phyloP scores from a whole-genome alignment of 2,797 vertebrate genomes.

The Cetoscarus ocellatus region DNA sequence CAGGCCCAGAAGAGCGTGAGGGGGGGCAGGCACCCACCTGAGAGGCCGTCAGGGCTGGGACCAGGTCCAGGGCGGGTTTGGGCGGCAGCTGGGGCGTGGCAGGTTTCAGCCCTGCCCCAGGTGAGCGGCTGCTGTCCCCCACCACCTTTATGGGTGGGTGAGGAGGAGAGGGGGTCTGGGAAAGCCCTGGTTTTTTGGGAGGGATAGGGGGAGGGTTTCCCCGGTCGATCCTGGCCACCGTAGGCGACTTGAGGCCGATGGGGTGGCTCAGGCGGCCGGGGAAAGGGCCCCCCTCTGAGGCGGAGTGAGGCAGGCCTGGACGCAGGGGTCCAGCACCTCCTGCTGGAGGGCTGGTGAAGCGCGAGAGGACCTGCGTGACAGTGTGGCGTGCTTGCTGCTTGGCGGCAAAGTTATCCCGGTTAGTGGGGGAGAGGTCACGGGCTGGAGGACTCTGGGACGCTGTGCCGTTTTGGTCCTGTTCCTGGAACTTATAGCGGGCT shows the following conservation, averaged over 20 bases:
- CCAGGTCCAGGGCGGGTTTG: constrained; percentile 98
- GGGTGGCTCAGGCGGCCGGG: constrained; percentile 86
- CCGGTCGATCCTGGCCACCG: constrained; percentile 92
- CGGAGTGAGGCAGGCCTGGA: constrained; percentile 86
- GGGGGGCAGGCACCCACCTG: constrained; percentile 98
- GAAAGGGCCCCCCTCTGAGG: constrained; percentile 89
- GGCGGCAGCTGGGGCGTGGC: constrained; percentile 97
- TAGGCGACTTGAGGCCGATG: constrained; percentile 91
- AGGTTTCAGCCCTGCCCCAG: constrained; percentile 87
- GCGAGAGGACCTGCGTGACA: constrained; percentile 96
- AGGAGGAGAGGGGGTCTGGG: constrained; percentile 95
- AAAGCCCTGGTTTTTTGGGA: constrained; percentile 99
- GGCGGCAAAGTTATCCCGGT: constrained; percentile 93
- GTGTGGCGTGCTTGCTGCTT: constrained; percentile 98
- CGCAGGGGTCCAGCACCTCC: constrained; percentile 76
- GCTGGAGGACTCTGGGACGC: constrained; percentile 93
- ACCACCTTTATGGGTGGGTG: constrained; percentile 94
- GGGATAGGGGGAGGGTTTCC: constrained; percentile 99
- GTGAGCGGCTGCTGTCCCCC: constrained; percentile 89
- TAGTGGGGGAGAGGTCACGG: constrained; percentile 93
- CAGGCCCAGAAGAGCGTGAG: constrained; percentile 75
- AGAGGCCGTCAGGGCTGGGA: constrained; percentile 97
- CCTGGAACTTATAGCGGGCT: constrained; percentile 97
- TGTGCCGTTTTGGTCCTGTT: constrained; percentile 98
- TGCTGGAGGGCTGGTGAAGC: constrained; percentile 93